Percentiles rank a stretch among this genome's conserved stretches.
Evolutionary conservation across 2,113 vertebrate species (phyloP).

Genomic region (Malurus alboscapulatus): DNA sequence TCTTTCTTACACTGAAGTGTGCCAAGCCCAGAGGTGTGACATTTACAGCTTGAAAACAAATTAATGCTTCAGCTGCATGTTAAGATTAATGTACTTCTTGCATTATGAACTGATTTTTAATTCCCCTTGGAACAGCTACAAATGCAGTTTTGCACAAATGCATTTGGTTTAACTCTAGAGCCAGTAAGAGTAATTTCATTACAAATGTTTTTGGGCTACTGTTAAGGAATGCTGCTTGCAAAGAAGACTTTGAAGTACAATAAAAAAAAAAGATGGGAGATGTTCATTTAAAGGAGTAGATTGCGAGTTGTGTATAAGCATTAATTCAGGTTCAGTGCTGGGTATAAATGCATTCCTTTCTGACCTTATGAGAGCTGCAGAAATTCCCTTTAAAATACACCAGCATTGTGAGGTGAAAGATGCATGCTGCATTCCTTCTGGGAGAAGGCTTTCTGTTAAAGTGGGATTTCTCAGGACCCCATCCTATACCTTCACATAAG

Average conservation of each 20-base stretch:
- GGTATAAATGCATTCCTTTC: not conserved
- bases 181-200: not conserved
- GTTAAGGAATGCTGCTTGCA: not conserved
- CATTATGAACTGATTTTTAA: slow-evolving; percentile 11
- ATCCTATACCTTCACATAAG: no score
- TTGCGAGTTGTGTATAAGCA: not conserved
- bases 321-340: not conserved
- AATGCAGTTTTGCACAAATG: slow-evolving; percentile 29
- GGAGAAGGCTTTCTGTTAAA: not conserved
- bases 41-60: not conserved
- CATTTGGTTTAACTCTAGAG: not conserved
- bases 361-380: not conserved
- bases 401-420: not conserved
- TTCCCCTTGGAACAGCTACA: not conserved
- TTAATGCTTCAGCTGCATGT: not conserved
- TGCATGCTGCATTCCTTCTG: not conserved
- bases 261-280: not conserved
- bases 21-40: not conserved
- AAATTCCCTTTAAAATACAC: not conserved
- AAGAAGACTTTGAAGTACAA: slow-evolving; percentile 7
- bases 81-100: slow-evolving; percentile 16
- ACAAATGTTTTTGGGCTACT: not conserved
- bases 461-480: not conserved
- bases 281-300: not conserved
- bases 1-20: not conserved